These are phyloP conservation scores for Spongilla lacustris DNA, from an alignment of 37 sponge, comb jelly and placozoan genomes.

Conservation along the genomic window DNA sequence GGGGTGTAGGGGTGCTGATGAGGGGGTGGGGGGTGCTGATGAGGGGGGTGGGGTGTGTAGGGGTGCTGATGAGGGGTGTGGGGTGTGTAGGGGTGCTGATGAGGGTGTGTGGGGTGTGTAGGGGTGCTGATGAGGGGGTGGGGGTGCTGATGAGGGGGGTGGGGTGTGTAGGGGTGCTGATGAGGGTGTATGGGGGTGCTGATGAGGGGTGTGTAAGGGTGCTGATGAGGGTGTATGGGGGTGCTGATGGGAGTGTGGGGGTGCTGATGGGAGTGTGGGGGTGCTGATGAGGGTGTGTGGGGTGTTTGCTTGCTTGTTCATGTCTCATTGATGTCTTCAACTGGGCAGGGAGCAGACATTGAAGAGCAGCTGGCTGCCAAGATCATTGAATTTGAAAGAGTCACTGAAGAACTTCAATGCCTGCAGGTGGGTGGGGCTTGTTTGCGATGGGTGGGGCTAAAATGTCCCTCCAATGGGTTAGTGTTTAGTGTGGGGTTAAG, in stretches of 20 bases:
- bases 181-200: slow-evolving; percentile 31
- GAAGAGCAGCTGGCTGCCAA: slow-evolving; percentile 41
- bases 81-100: no score
- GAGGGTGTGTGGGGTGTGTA: no score
- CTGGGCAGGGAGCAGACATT: slow-evolving; percentile 50
- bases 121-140: no score
- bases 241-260: slow-evolving; percentile 25
- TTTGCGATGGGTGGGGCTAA: not conserved
- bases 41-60: no score
- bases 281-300: slow-evolving; percentile 7
- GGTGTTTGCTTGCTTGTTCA: not conserved
- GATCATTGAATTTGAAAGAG: slow-evolving; percentile 48
- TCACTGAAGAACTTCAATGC: slow-evolving; percentile 58
- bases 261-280: slow-evolving; percentile 7
- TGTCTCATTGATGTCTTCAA: not conserved
- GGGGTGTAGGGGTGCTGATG: not conserved
- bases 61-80: no score
- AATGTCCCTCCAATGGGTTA: no score
- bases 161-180: slow-evolving; percentile 4
- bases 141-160: slow-evolving; percentile 21
- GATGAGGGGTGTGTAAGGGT: slow-evolving; percentile 31
- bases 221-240: slow-evolving; percentile 3
- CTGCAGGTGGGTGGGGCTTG: slow-evolving; percentile 55
- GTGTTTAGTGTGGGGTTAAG: no score
- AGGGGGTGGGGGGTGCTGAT: not conserved